phyloP scores from a whole-genome alignment of 2,888 invertebrate species.

The Phalera bucephala region DNA sequence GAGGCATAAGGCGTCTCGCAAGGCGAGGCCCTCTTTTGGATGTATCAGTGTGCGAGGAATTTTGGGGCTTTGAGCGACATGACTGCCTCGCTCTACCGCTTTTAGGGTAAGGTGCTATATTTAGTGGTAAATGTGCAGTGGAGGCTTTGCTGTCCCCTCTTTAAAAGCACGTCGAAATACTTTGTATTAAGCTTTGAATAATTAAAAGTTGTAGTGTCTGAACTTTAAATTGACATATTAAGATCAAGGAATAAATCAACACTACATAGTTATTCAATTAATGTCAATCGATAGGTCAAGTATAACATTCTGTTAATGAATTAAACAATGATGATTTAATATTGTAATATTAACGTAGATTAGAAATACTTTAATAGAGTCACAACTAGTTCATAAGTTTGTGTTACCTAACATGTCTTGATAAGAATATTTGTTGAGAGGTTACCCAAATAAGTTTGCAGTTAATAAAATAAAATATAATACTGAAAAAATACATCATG shows the following conservation, averaged over 20 bases:
- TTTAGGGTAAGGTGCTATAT: constrained; percentile 33
- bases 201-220: neutral
- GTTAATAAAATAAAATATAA: no score
- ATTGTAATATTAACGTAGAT: no score
- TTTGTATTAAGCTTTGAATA: neutral
- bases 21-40: constrained; percentile 45
- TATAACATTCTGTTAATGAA: neutral
- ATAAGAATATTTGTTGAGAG: no score
- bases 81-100: constrained; percentile 43
- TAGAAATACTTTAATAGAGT: no score
- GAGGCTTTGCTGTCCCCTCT: constrained; percentile 9
- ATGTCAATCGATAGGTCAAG: constrained; percentile 2
- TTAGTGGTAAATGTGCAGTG: constrained; percentile 8
- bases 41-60: constrained; percentile 55
- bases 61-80: constrained; percentile 53
- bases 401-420: no score
- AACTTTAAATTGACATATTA: neutral
- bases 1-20: constrained; percentile 45
- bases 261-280: neutral
- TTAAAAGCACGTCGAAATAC: neutral
- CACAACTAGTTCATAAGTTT: no score
- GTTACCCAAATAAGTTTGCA: no score
- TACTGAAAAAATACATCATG: no score
- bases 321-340: no score
- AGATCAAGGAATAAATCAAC: neutral